Conservation (phyloP, 1,140 invertebrate genomes). For the Drosophila setifemur region DNA sequence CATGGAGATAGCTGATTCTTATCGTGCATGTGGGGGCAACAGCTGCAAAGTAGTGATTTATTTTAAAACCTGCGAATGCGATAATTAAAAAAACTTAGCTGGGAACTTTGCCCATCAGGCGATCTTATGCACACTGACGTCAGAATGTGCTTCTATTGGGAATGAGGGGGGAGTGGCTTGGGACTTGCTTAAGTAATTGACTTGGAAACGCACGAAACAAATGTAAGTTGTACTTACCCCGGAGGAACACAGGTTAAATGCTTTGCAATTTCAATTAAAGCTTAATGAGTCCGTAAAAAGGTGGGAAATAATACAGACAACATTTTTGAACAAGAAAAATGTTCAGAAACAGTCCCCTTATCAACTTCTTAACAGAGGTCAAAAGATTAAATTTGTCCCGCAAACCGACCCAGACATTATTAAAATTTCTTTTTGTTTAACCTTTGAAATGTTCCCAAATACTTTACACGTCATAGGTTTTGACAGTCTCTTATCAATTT, state of each 20-base stretch:
- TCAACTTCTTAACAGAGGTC: not conserved
- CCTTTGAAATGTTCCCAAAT: not conserved
- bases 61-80: not conserved
- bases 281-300: too few species aligned
- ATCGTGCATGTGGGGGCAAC: not conserved
- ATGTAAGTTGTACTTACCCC: conserved; percentile 1
- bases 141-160: not conserved
- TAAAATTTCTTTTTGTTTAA: too few species aligned
- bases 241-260: too few species aligned
- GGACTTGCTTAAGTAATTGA: conserved; percentile 9
- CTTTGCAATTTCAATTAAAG: not conserved
- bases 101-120: conserved; percentile 51
- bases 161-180: not conserved
- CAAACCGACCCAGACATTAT: too few species aligned
- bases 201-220: conserved; percentile 16
- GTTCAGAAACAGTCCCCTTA: not conserved
- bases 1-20: not conserved
- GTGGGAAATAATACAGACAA: too few species aligned
- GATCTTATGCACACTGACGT: conserved; percentile 49
- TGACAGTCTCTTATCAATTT: not conserved
- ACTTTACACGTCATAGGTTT: not conserved
- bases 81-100: conserved; percentile 16
- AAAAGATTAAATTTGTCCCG: not conserved
- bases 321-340: too few species aligned
- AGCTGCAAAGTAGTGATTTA: conserved; percentile 26